Base-by-base conservation (phyloP, 1,140 invertebrate species). In the Heliconius congener region DNA sequence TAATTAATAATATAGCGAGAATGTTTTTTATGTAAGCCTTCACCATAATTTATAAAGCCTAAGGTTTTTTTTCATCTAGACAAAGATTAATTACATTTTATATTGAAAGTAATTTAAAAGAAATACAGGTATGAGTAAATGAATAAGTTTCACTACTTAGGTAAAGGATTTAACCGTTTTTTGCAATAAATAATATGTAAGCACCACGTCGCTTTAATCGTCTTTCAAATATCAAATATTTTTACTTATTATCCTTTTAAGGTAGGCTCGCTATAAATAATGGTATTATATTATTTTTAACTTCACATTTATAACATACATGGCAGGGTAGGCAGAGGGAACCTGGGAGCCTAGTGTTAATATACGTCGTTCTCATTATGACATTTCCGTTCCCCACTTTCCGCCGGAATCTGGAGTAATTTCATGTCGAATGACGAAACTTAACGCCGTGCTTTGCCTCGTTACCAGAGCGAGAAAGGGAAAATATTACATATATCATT, bases 221-320 rank as follows among this genome's bases (percentile, higher is more conserved):
- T 80, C 71, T 81, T 83, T 84, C 23, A 23, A 23, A 77, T 81
- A 85, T 86, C 85, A 83, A 84, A 86, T 88, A 88, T 88, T 87
- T 90, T 83, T 82, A 83, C 83, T 82, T 83, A 86, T 82, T 82
- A 78, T 79, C 73, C 74, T 75, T 78, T 80, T 81, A 84, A 70
- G 75, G 79, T 88, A 87, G 87, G 83, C 80, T 77, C 57, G 83
- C 71, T 85, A 91, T 89, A 88, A 84, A 91, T 89, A 27, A 66
- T 6, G 13, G 1, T 30, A 66, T 71, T 71, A 71, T 37, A 46
- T 46, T 16, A 46, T 46, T 42, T 42, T 42, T 46, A 16, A 46
- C 13, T 46, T 46, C 42, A 46, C 42, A 2, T 3, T 46, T 46
- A 16, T 46, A 46, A 11, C 13, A 46, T 0, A 46, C 42, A 46